Evolutionary conservation across 1,140 invertebrate genomes (phyloP), one percentile per base, ranked within the genome.

Genomic region (Trachymyrmex septentrionalis): DNA sequence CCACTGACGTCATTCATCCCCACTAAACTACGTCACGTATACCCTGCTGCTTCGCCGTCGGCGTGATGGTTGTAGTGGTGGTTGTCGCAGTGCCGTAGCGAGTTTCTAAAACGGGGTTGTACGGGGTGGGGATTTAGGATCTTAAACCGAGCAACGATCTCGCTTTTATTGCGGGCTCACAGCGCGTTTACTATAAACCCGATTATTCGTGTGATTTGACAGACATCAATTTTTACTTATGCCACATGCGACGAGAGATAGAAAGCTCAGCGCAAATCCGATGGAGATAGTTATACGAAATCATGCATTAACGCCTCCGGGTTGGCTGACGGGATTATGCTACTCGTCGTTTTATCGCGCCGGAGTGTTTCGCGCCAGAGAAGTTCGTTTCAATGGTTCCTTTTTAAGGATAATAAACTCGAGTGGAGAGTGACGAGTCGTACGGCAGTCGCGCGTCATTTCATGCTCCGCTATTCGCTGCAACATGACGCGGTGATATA

Each of bases 1-100:
- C 91, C 92, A 90, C 80, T 94, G 93, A 93, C 93, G 93, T 94
- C 93, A 93, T 91, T 78, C 81, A 91, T 88, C 88, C 90, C 91
- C 91, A 88, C 90, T 92, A 91, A 90, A 87, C 91, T 92, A 92
- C 92, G 91, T 92, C 88, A 92, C 88, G 90, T 90, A 87, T 89
- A 93, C 91, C 87, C 71, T 55, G 61, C 63, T 38, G 64, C 82
- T 89, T 84, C 80, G 77, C 81, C 76, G 86, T 67, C 73, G 88
- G 69, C 66, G 87, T 34, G 53, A 38, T 82, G 78, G 34, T n/a
- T n/a, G n/a, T 69, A 55, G 78, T 82, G 64, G 80, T 86, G 86
- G 88, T 84, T 90, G 90, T 67, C 89, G 86, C 91, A 92, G 92
- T 92, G 86, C 77, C 88, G 90, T 91, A 86, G 71, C 61, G 44